Conservation (phyloP, 1,140 invertebrate genomes). For the Cylas formicarius region DNA sequence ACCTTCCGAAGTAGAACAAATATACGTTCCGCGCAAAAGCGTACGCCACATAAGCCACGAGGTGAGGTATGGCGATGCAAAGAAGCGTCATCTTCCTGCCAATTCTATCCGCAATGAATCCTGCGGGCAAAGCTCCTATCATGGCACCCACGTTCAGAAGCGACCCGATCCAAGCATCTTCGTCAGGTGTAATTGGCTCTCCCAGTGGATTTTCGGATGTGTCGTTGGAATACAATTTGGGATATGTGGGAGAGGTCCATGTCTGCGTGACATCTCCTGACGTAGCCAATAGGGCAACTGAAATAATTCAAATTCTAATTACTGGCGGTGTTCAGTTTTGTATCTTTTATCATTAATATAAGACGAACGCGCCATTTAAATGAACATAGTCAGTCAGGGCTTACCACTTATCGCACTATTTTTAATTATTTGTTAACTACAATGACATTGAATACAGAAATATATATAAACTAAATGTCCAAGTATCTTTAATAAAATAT, state of each 20-base stretch:
- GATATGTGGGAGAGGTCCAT: conserved; percentile 64
- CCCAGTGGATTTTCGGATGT: conserved; percentile 31
- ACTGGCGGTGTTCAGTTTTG: too few species aligned
- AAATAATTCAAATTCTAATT: too few species aligned
- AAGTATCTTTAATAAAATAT: too few species aligned
- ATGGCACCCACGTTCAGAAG: conserved; percentile 72
- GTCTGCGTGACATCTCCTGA: conserved; percentile 27
- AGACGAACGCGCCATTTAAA: too few species aligned
- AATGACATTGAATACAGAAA: too few species aligned
- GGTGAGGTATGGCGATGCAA: conserved; percentile 47
- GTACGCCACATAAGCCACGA: conserved; percentile 58
- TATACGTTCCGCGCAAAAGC: conserved; percentile 46
- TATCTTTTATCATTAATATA: too few species aligned
- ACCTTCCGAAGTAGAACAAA: conserved; percentile 47
- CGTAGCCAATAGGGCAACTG: conserved; percentile 15
- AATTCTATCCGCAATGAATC: conserved; percentile 36
- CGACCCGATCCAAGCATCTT: conserved; percentile 73
- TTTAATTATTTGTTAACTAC: too few species aligned
- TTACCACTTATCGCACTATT: too few species aligned
- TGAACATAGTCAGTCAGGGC: too few species aligned
- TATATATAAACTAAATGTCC: too few species aligned
- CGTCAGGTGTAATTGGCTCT: conserved; percentile 39
- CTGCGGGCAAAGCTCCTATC: conserved; percentile 42
- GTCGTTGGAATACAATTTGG: conserved; percentile 43
- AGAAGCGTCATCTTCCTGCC: conserved; percentile 43